Evolutionary conservation across 2,113 vertebrate genomes (phyloP).

Genomic region (Psammodynastes pulverulentus): DNA sequence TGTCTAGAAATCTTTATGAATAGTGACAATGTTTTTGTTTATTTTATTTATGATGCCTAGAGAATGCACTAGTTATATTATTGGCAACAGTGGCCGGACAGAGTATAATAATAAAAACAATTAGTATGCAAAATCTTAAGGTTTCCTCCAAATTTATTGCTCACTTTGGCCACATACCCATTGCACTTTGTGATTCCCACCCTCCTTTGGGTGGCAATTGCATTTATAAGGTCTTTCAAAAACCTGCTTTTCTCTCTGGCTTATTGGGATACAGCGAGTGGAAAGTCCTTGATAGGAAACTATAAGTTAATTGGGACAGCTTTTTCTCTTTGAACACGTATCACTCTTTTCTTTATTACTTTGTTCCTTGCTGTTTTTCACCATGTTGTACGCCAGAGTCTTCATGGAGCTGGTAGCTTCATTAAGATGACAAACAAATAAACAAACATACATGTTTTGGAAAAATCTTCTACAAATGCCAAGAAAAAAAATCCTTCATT

Average conservation of each 20-base stretch:
- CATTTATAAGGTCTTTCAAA: not conserved
- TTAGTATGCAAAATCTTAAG: not conserved
- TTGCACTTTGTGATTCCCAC: not conserved
- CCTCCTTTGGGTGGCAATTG: not conserved
- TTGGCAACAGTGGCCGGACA: not conserved
- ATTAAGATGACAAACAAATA: not conserved
- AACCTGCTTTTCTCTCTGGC: not conserved
- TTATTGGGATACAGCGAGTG: not conserved
- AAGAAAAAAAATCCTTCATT: not conserved
- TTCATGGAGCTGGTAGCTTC: not conserved
- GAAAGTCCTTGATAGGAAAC: not conserved
- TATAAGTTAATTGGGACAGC: not conserved
- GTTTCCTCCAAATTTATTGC: not conserved
- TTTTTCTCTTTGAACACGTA: not conserved
- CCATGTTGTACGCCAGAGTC: not conserved
- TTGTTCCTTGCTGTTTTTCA: not conserved
- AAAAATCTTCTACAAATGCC: not conserved
- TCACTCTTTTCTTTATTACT: not conserved
- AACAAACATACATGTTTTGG: not conserved
- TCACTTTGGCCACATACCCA: not conserved
- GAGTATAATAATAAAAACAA: not conserved
- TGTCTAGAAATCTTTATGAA: not conserved
- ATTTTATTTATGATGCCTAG: not conserved
- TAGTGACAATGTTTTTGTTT: not conserved
- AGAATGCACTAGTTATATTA: not conserved